phyloP scores from a whole-genome alignment of 2,113 vertebrate genomes.

The Okapia johnstoni region DNA sequence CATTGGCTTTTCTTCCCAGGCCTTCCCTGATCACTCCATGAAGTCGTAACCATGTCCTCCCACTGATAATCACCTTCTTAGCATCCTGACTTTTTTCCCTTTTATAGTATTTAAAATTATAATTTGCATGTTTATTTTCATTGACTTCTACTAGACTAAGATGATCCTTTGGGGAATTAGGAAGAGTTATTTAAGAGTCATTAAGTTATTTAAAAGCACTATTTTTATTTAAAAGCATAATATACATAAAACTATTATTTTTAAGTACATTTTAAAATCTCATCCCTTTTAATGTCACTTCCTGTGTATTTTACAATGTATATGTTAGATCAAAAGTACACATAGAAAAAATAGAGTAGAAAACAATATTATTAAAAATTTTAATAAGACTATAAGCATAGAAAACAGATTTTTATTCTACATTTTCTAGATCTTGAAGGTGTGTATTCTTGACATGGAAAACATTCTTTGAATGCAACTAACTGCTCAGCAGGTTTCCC shows the following conservation, averaged over 20 bases:
- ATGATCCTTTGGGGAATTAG: neutral
- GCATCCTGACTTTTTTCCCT: neutral
- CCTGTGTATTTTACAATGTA: neutral
- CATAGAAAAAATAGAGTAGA: neutral
- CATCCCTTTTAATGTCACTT: neutral
- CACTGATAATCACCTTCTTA: neutral
- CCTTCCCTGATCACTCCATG: neutral
- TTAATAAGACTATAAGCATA: neutral
- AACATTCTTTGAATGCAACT: neutral
- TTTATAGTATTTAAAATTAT: neutral
- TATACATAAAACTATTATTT: neutral
- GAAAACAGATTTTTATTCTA: neutral
- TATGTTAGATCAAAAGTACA: neutral
- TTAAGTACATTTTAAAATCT: neutral
- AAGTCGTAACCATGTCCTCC: neutral
- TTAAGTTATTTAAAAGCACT: conserved; percentile 1
- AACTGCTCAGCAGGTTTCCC: neutral
- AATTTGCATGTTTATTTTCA: neutral
- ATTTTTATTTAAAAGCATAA: neutral
- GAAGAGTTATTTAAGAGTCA: conserved; percentile 29
- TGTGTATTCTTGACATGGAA: neutral
- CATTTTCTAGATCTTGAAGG: neutral
- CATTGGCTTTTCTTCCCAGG: neutral
- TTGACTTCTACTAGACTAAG: neutral
- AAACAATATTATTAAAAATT: neutral